A percentile compares a stretch with the other conserved stretches of the same genome.
Evolutionary conservation across 2,113 vertebrate species (phyloP).

Genomic region (Cyprinus carpio): DNA sequence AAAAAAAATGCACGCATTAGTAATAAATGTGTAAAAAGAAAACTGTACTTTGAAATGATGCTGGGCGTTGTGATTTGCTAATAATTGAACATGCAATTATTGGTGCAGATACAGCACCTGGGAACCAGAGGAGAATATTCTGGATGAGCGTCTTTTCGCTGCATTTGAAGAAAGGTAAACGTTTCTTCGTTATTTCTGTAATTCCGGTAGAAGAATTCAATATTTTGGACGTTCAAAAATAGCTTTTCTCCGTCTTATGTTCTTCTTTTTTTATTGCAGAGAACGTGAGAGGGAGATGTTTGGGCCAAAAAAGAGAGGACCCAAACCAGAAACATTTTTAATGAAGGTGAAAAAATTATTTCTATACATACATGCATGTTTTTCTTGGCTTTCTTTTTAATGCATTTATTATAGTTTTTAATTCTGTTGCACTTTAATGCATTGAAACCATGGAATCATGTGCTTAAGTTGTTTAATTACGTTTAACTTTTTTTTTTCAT

Average conservation of each 20-base stretch:
- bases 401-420: neutral
- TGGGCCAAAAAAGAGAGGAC: constrained; percentile 95
- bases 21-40: neutral
- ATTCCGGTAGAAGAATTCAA: too few relatives aligned
- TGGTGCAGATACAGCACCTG: constrained; percentile 93
- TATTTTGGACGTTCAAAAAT: neutral
- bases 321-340: constrained; percentile 95
- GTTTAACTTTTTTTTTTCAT: constrained; percentile 47
- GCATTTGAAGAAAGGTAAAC: constrained; percentile 95
- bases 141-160: constrained; percentile 91
- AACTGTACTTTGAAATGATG: neutral
- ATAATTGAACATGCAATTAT: constrained; percentile 25
- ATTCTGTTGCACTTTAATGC: neutral
- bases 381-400: neutral
- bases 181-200: neutral
- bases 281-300: constrained; percentile 94
- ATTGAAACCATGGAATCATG: neutral
- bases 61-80: neutral
- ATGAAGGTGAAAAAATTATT: constrained; percentile 81
- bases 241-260: neutral
- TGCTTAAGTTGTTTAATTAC: constrained; percentile 16
- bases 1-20: neutral
- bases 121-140: constrained; percentile 97
- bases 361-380: neutral
- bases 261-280: constrained; percentile 68